These are phyloP conservation scores for Clamator glandarius DNA, from an alignment of 2,797 vertebrate genomes.

Conservation along the genomic window DNA sequence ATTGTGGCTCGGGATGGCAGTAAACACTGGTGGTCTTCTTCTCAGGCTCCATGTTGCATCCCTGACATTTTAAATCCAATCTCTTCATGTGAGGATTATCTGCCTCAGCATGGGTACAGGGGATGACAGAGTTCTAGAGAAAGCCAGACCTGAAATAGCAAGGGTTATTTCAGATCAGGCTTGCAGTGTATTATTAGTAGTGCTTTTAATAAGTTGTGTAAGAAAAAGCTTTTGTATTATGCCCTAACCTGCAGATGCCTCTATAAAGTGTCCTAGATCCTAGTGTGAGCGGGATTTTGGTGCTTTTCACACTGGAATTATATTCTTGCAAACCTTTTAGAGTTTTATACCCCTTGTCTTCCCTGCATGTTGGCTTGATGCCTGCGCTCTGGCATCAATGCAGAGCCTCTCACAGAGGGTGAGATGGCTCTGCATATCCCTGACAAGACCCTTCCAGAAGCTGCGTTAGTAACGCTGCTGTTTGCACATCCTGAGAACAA, in stretches of 20 bases:
- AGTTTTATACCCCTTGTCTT: not conserved
- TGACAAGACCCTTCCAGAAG: not conserved
- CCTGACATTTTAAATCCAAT: conserved; percentile 23
- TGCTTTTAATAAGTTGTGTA: conserved; percentile 40
- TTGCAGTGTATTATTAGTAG: conserved; percentile 2
- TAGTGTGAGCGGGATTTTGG: not conserved
- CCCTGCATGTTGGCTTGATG: not conserved
- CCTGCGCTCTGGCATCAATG: not conserved
- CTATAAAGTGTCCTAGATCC: not conserved
- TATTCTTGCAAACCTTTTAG: not conserved
- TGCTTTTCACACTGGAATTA: not conserved
- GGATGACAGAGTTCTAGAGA: conserved; percentile 5
- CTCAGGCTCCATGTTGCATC: not conserved
- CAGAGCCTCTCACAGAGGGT: not conserved
- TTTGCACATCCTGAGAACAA: not conserved
- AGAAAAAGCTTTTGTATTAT: conserved; percentile 46
- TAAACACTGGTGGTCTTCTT: not conserved
- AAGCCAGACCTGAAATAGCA: conserved; percentile 43
- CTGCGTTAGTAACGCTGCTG: not conserved
- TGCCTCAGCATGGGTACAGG: not conserved
- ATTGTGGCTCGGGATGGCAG: not conserved
- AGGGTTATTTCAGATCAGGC: conserved; percentile 34
- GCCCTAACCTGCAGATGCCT: not conserved
- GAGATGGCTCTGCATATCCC: not conserved
- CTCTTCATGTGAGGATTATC: conserved; percentile 40